Conservation (phyloP, 1,140 invertebrate species). For the Tyrophagus putrescentiae region DNA sequence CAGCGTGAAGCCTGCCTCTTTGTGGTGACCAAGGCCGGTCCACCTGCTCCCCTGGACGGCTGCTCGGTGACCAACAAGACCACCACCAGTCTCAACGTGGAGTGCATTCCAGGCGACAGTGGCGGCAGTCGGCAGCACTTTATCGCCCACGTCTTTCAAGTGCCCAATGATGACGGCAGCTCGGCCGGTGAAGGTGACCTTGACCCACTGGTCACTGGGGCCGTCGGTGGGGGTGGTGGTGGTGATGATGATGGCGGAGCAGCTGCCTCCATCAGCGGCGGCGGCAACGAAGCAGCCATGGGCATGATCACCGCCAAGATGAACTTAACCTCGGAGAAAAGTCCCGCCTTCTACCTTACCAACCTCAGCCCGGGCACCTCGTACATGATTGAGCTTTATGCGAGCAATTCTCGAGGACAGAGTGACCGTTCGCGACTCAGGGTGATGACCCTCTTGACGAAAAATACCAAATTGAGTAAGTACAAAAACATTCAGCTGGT, state of each 20-base stretch:
- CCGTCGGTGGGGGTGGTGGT: slow-evolving; percentile 50
- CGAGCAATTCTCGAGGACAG: slow-evolving; percentile 51
- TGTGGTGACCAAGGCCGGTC: slow-evolving; percentile 28
- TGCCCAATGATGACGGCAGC: not conserved
- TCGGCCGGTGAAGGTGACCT: not conserved
- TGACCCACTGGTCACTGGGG: not conserved
- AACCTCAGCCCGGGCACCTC: slow-evolving; percentile 23
- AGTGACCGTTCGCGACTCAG: slow-evolving; percentile 35
- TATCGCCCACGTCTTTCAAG: slow-evolving; percentile 21
- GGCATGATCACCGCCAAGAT: slow-evolving; percentile 3
- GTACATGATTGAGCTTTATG: slow-evolving; percentile 39
- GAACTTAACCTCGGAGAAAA: slow-evolving; percentile 23
- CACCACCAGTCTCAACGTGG: slow-evolving; percentile 44
- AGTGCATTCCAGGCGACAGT: slow-evolving; percentile 56
- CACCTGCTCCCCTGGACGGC: slow-evolving; percentile 28
- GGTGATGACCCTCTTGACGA: slow-evolving; percentile 7
- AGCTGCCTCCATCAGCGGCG: slow-evolving; percentile 37
- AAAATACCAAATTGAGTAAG: slow-evolving; percentile 17
- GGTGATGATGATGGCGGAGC: slow-evolving; percentile 67
- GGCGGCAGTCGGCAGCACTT: slow-evolving; percentile 67
- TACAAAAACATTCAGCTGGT: not conserved
- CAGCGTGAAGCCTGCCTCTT: slow-evolving; percentile 30
- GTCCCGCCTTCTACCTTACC: slow-evolving; percentile 25
- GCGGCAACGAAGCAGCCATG: not conserved
- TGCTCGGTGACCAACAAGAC: slow-evolving; percentile 29